Evolutionary conservation across 2,797 vertebrate species (phyloP).

Genomic region (Crocodylus rhombifer): DNA sequence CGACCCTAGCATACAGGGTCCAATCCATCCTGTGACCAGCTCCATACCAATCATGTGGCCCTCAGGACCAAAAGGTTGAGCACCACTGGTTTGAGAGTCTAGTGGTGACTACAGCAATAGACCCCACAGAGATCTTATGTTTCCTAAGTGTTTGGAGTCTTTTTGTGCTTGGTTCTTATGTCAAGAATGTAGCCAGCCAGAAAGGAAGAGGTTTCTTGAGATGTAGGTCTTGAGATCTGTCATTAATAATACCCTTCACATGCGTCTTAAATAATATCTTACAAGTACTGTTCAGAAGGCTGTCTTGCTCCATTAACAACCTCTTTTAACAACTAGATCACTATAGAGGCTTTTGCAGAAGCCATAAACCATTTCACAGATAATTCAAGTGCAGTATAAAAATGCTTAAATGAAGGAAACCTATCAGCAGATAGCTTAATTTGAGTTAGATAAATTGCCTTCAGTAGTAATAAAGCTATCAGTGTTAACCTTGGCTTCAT

Average conservation of each 20-base stretch:
- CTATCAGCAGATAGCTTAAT: slow-evolving; percentile 27
- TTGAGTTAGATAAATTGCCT: slow-evolving; percentile 31
- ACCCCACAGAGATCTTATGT: not conserved
- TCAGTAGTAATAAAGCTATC: slow-evolving; percentile 38
- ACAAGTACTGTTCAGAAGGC: slow-evolving; percentile 8
- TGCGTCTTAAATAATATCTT: slow-evolving; percentile 33
- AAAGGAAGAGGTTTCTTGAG: not conserved
- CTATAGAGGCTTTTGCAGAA: slow-evolving; percentile 3
- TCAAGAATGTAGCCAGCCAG: not conserved
- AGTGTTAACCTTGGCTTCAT: slow-evolving; percentile 44
- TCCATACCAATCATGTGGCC: too few species aligned
- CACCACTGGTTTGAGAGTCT: not conserved
- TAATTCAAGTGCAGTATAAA: not conserved
- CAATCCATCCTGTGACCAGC: too few species aligned
- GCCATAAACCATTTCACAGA: slow-evolving; percentile 48
- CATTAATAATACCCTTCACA: slow-evolving; percentile 13
- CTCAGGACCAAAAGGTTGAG: too few species aligned
- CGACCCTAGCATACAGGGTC: too few species aligned
- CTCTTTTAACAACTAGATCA: not conserved
- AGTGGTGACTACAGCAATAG: not conserved
- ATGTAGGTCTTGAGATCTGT: not conserved
- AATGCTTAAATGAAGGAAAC: not conserved
- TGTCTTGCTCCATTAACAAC: slow-evolving; percentile 38
- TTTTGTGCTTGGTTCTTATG: not conserved
- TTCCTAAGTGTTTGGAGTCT: not conserved